Conservation (phyloP, 53 echinoderm and acorn worm species). For the Temnopleurus reevesii region DNA sequence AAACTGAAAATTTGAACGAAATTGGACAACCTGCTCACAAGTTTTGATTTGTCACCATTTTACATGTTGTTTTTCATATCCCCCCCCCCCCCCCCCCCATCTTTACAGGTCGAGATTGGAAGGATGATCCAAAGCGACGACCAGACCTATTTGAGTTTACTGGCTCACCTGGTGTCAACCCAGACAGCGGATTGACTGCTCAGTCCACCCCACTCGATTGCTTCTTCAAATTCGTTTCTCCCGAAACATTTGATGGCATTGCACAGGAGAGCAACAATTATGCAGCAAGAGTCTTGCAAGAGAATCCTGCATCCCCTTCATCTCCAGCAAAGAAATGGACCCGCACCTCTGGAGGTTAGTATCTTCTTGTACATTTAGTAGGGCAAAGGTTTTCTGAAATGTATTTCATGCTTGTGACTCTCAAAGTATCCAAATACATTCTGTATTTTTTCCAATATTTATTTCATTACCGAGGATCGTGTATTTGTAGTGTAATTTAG, state of each 20-base stretch:
- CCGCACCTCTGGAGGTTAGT: background rate
- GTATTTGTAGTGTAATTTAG: too few relatives aligned
- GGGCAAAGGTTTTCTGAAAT: too few relatives aligned
- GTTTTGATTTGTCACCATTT: too few relatives aligned
- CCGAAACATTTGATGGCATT: background rate
- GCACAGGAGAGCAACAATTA: background rate
- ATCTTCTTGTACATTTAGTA: too few relatives aligned
- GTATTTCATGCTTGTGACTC: too few relatives aligned
- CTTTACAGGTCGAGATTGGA: background rate
- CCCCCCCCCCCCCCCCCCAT: too few relatives aligned
- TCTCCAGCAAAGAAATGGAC: constrained; percentile 2
- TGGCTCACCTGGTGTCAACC: background rate
- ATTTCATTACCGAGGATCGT: too few relatives aligned
- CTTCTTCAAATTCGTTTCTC: background rate
- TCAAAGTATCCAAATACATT: too few relatives aligned
- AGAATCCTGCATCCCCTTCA: background rate
- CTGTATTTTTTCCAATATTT: too few relatives aligned
- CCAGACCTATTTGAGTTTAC: background rate
- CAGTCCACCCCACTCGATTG: background rate
- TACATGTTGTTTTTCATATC: too few relatives aligned
- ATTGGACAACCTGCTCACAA: too few relatives aligned
- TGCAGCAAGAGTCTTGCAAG: background rate
- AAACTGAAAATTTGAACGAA: too few relatives aligned
- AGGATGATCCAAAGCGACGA: background rate
- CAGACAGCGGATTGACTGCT: background rate